Conservation (phyloP, 2,888 invertebrate genomes). For the Eutolmus rufibarbis region DNA sequence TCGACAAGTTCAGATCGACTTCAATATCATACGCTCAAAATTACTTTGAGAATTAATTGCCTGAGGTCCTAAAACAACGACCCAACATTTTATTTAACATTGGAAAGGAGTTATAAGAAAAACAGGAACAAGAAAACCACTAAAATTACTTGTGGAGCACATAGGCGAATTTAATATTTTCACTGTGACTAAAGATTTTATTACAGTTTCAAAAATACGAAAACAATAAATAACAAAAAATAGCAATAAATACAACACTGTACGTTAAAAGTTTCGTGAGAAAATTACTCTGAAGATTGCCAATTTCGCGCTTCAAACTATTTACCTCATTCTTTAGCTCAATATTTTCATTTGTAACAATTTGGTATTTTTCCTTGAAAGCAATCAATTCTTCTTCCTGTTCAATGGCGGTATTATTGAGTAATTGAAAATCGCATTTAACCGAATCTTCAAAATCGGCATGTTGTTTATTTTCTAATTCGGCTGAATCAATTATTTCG, state of each 20-base stretch:
- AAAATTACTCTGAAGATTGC: conserved; percentile 50
- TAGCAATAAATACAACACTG: conserved; percentile 55
- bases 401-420: conserved; percentile 55
- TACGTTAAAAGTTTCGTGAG: conserved; percentile 54
- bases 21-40: too few species aligned
- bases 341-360: conserved; percentile 56
- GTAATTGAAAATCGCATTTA: conserved; percentile 53
- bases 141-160: background rate
- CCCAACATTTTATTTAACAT: too few species aligned
- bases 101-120: background rate
- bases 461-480: background rate
- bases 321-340: conserved; percentile 57
- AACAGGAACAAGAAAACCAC: background rate
- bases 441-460: conserved; percentile 33
- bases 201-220: conserved; percentile 50
- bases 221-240: conserved; percentile 57
- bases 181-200: conserved; percentile 5
- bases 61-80: too few species aligned
- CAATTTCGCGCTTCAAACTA: conserved; percentile 52
- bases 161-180: conserved; percentile 8
- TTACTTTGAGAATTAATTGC: too few species aligned
- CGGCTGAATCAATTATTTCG: background rate
- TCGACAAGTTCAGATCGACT: too few species aligned
- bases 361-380: conserved; percentile 60
- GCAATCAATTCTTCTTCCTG: conserved; percentile 61